phyloP scores from a whole-genome alignment of 2,113 vertebrate genomes.

The Ophthalmolycus amberensis region DNA sequence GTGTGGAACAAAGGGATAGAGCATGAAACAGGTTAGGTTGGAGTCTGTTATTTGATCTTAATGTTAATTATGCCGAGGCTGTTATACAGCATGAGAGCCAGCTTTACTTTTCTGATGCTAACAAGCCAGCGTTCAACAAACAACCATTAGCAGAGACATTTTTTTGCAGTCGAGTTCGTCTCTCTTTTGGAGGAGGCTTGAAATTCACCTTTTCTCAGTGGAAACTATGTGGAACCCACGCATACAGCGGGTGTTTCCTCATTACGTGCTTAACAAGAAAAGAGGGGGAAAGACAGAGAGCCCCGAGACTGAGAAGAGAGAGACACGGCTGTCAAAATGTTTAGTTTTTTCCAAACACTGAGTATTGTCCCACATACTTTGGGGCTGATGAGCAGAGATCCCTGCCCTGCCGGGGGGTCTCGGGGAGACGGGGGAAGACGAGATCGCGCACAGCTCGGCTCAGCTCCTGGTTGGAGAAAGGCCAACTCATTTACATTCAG shows the following conservation, averaged over 20 bases:
- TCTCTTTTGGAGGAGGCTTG: conserved; percentile 34
- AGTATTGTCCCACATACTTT: conserved; percentile 50
- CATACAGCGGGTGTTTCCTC: conserved; percentile 63
- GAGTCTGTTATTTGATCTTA: conserved; percentile 50
- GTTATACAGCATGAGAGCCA: conserved; percentile 26
- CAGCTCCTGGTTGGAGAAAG: conserved; percentile 54
- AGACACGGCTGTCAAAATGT: conserved; percentile 26
- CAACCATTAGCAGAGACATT: conserved; percentile 25
- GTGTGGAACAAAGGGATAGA: conserved; percentile 45
- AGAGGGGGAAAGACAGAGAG: conserved; percentile 7
- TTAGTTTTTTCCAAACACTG: conserved; percentile 12
- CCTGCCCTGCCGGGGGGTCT: conserved; percentile 39
- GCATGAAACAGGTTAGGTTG: conserved; percentile 37
- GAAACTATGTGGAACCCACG: conserved; percentile 66
- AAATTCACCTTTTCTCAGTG: conserved; percentile 58
- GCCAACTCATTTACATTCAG: conserved; percentile 68
- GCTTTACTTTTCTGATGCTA: conserved; percentile 25
- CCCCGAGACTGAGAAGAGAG: neutral
- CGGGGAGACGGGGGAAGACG: conserved; percentile 35
- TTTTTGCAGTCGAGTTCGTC: conserved; percentile 14
- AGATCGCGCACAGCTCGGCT: conserved; percentile 39
- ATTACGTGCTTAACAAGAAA: conserved; percentile 17
- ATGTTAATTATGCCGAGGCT: conserved; percentile 29
- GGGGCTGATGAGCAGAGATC: conserved; percentile 48
- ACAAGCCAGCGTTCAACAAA: conserved; percentile 25